phyloP scores from a whole-genome alignment of 37 sponge, comb jelly and placozoan species.

The Sycon ciliatum region DNA sequence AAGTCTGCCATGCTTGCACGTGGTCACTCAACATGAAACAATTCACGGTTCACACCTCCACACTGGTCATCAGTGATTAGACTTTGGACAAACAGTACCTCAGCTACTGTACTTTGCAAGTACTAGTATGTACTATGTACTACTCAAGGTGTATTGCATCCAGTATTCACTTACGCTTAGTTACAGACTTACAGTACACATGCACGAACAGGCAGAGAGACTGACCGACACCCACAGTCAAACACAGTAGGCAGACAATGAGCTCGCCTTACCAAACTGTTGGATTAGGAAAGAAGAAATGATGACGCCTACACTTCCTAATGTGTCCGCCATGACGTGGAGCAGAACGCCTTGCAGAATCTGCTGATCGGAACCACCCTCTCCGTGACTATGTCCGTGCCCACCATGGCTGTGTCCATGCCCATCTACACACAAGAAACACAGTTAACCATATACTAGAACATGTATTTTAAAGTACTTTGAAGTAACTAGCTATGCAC shows the following conservation, averaged over 20 bases:
- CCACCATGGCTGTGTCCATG: conserved; percentile 24
- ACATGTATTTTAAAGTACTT: not conserved
- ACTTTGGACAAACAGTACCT: no score
- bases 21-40: no score
- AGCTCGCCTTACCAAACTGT: conserved; percentile 44
- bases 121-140: no score
- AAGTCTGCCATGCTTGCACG: no score
- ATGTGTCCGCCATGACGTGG: conserved; percentile 80
- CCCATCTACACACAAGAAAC: no score
- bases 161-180: no score
- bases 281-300: conserved; percentile 67
- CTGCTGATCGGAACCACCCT: no score
- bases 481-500: no score
- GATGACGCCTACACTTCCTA: conserved; percentile 85
- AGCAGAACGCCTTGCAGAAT: conserved; percentile 64
- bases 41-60: no score
- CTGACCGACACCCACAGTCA: not conserved
- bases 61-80: no score
- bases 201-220: not conserved
- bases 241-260: not conserved
- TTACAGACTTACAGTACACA: not conserved
- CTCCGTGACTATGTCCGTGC: conserved; percentile 1
- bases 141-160: no score
- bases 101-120: no score
- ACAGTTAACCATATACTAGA: not conserved